Evolutionary conservation across 92 coral and sea anemone genomes (phyloP).

Genomic region (Zoanthus sansibaricus): DNA sequence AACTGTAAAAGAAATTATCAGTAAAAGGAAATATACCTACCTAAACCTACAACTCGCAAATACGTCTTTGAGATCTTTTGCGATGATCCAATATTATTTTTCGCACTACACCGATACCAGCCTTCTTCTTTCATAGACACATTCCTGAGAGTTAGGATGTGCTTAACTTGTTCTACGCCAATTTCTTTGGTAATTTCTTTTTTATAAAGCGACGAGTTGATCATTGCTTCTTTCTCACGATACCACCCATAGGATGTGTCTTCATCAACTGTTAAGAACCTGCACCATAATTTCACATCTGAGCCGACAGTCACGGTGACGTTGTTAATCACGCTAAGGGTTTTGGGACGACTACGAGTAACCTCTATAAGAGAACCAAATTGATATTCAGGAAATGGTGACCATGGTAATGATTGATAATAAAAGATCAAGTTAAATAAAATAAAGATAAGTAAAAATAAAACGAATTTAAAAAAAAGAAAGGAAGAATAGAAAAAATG

Average conservation of each 20-base stretch:
- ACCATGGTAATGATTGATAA: neutral
- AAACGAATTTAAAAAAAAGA: neutral
- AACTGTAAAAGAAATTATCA: no score
- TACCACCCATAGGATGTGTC: conserved; percentile 18
- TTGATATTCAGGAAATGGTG: neutral
- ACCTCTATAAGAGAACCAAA: neutral
- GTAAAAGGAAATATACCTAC: neutral
- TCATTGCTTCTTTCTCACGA: neutral
- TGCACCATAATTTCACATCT: conserved; percentile 1
- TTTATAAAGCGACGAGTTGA: neutral
- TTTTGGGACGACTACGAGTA: conserved; percentile 15
- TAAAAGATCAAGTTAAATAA: neutral
- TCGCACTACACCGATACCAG: neutral
- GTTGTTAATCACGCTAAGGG: neutral
- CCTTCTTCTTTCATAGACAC: conserved; percentile 14
- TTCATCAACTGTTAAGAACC: conserved; percentile 4
- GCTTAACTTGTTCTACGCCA: conserved; percentile 2
- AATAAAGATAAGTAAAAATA: neutral
- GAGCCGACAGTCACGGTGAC: neutral
- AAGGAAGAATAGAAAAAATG: neutral
- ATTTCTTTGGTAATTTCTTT: neutral
- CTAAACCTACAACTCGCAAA: neutral
- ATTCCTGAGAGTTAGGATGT: conserved; percentile 1
- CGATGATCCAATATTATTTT: neutral
- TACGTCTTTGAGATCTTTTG: neutral